These are phyloP conservation scores for Agonopterix arenella DNA, from an alignment of 2,888 invertebrate genomes.

Conservation along the genomic window DNA sequence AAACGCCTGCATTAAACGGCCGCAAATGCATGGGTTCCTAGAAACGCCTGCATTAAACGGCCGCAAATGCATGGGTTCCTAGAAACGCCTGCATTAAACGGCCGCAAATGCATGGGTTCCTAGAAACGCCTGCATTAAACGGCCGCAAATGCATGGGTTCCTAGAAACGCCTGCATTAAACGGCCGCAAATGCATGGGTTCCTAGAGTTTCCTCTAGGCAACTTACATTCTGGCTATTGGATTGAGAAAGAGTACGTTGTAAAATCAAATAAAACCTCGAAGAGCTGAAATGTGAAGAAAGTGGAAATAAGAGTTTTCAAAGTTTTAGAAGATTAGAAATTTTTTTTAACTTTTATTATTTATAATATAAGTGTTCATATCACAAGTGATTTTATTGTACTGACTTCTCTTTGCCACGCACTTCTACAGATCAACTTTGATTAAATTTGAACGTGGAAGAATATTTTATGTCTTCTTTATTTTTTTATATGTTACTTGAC, in stretches of 20 bases:
- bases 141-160: neutral
- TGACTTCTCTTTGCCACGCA: conserved; percentile 16
- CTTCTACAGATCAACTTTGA: conserved; percentile 34
- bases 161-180: neutral
- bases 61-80: neutral
- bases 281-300: conserved; percentile 3
- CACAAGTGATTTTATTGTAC: conserved; percentile 46
- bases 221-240: conserved; percentile 33
- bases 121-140: neutral
- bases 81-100: neutral
- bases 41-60: neutral
- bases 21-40: neutral
- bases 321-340: conserved; percentile 4
- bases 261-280: conserved; percentile 14
- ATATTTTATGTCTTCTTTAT: neutral
- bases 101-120: neutral
- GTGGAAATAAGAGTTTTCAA: conserved; percentile 10
- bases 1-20: neutral
- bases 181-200: neutral
- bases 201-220: neutral
- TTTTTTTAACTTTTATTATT: conserved; percentile 27
- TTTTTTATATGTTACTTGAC: too few species aligned
- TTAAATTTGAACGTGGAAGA: conserved; percentile 25
- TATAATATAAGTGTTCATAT: conserved; percentile 22
- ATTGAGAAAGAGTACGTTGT: conserved; percentile 9